These are phyloP conservation scores for Smutsia gigantea DNA, from an alignment of 2,797 vertebrate species.

Conservation along the genomic window DNA sequence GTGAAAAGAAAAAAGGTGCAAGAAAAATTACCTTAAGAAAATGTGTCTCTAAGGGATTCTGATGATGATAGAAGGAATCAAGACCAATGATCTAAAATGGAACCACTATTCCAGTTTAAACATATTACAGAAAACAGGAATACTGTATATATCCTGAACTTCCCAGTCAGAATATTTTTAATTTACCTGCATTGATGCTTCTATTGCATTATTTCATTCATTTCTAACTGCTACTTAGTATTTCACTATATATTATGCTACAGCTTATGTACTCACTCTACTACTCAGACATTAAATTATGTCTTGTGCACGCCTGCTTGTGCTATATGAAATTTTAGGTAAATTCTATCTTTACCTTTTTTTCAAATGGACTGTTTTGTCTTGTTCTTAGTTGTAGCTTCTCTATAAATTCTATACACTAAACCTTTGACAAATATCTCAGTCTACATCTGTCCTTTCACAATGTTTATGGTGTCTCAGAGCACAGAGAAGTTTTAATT, in stretches of 20 bases:
- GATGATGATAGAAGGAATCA: not conserved
- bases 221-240: not conserved
- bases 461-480: not conserved
- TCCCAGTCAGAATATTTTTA: conserved; percentile 16
- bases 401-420: not conserved
- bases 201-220: not conserved
- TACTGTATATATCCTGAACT: not conserved
- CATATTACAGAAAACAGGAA: not conserved
- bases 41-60: not conserved
- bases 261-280: not conserved
- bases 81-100: not conserved
- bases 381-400: not conserved
- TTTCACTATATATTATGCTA: not conserved
- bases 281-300: not conserved
- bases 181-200: not conserved
- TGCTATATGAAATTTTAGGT: not conserved
- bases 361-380: not conserved
- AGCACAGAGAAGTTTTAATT: not conserved
- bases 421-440: not conserved
- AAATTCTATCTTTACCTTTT: not conserved
- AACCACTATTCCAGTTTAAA: not conserved
- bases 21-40: not conserved
- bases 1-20: not conserved
- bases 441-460: not conserved
- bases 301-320: not conserved